Evolutionary conservation across 2,888 invertebrate species (phyloP).

Genomic region (Uropetala carovei): DNA sequence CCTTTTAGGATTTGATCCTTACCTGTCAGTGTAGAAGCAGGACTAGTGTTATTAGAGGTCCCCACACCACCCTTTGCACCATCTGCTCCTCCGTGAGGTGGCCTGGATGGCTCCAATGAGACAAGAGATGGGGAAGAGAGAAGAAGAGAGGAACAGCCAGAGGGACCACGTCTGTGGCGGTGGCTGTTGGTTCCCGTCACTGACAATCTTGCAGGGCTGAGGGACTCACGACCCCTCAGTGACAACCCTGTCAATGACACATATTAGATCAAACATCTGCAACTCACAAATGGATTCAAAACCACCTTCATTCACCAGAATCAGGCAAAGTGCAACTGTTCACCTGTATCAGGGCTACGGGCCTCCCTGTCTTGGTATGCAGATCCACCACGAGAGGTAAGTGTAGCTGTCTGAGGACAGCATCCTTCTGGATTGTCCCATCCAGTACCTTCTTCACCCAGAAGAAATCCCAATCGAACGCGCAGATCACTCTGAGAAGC

Average conservation of each 20-base stretch:
- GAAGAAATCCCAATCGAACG: conserved; percentile 87
- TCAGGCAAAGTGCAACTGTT: background rate
- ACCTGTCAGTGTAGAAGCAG: conserved; percentile 91
- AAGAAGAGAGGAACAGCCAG: conserved; percentile 72
- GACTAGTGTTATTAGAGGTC: conserved; percentile 89
- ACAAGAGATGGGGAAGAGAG: conserved; percentile 78
- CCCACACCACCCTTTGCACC: conserved; percentile 6
- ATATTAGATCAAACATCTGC: background rate
- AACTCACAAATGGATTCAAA: background rate
- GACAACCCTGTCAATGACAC: conserved; percentile 14
- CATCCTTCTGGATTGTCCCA: conserved; percentile 73
- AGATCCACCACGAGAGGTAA: conserved; percentile 49
- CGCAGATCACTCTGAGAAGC: conserved; percentile 86
- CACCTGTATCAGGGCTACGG: conserved; percentile 74
- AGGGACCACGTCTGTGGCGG: conserved; percentile 67
- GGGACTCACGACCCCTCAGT: background rate
- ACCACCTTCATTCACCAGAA: background rate
- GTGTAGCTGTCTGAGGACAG: conserved; percentile 70
- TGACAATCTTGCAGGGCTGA: background rate
- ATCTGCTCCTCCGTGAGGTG: conserved; percentile 72
- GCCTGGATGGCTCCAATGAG: conserved; percentile 80
- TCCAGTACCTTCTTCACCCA: conserved; percentile 82
- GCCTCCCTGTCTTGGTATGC: conserved; percentile 72
- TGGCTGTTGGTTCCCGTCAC: background rate
- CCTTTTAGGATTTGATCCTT: background rate